Evolutionary conservation across 2,113 vertebrate species (phyloP), one percentile per base, ranked within the genome.

Genomic region (Melanocharis versteri): DNA sequence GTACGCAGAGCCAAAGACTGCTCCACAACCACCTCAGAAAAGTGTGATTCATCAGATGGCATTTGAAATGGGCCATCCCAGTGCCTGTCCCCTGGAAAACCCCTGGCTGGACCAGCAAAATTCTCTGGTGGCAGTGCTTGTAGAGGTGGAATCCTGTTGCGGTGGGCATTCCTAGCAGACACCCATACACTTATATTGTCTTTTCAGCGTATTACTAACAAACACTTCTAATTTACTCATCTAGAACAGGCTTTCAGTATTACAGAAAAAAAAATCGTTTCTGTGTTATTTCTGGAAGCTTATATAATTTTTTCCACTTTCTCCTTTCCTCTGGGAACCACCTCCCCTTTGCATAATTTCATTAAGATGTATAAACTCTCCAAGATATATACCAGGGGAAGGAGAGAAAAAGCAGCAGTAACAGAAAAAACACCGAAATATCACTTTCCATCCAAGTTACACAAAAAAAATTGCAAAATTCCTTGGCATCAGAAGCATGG

Each of bases 221-320:
- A 78, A n/a, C 13, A 45, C 35, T 39, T 81, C 42, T 54, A 45
- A 65, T 80, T 90, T 77, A 64, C 24, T 61, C 53, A 79, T 28
- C 51, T 73, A 92, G 27, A 91, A 76, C 17, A 35, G 27, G 15
- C 23, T 88, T 83, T 88, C 44, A 44, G 45, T 84, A 90, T 45
- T 83, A 56, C 14, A 62, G 56, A 7, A 54, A 48, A 90, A 91
- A 71, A 44, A n/a, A 22, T 14, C 7, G 33, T 76, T 87, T 69
- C 57, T 73, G 37, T 96, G 77, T 94, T 97, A 94, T 95, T 96
- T 89, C 92, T 96, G 94, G 94, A 97, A 80, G 18, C 21, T 82
- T 45, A 48, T 78, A 70, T 61, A 13, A 73, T 45, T 31, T 72
- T 91, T 94, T 92, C 61, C 85, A 66, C 82, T 91, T 93, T 78